Evolutionary conservation across 2,113 vertebrate genomes (phyloP).

Genomic region (Hypomesus transpacificus): DNA sequence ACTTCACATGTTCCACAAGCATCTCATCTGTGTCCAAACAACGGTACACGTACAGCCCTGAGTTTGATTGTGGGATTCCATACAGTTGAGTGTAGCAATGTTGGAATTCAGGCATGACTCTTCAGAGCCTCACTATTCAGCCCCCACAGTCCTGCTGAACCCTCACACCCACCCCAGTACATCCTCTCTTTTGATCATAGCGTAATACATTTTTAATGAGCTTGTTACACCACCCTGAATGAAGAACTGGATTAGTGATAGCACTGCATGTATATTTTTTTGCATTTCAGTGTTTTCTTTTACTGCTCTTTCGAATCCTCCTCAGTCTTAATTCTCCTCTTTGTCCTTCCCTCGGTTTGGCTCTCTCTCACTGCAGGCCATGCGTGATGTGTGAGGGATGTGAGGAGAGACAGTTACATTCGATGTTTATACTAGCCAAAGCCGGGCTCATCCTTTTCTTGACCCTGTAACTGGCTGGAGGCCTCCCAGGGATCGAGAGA

Average conservation of each 20-base stretch:
- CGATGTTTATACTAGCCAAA: too few species aligned
- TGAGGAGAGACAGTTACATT: conserved; percentile 7
- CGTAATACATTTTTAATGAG: conserved; percentile 67
- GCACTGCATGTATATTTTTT: conserved; percentile 6
- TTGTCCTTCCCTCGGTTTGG: too few species aligned
- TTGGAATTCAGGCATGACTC: too few species aligned
- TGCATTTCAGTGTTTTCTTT: background rate
- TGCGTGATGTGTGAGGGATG: background rate
- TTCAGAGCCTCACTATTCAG: background rate
- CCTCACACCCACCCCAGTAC: conserved; percentile 42
- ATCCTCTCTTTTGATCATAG: conserved; percentile 51
- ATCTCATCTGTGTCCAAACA: too few species aligned
- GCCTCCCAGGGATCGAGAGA: background rate
- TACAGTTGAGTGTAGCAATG: too few species aligned
- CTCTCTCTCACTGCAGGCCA: background rate
- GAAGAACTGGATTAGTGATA: conserved; percentile 27
- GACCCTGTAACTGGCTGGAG: conserved; percentile 14
- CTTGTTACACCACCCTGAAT: conserved; percentile 41
- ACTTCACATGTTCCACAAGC: too few species aligned
- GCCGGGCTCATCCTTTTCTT: too few species aligned
- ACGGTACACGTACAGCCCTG: too few species aligned
- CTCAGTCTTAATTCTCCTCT: too few species aligned
- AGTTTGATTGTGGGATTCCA: too few species aligned
- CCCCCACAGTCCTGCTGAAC: conserved; percentile 12
- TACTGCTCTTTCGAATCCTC: background rate